phyloP scores from a whole-genome alignment of 1,140 invertebrate species.

The Aplysia californica region DNA sequence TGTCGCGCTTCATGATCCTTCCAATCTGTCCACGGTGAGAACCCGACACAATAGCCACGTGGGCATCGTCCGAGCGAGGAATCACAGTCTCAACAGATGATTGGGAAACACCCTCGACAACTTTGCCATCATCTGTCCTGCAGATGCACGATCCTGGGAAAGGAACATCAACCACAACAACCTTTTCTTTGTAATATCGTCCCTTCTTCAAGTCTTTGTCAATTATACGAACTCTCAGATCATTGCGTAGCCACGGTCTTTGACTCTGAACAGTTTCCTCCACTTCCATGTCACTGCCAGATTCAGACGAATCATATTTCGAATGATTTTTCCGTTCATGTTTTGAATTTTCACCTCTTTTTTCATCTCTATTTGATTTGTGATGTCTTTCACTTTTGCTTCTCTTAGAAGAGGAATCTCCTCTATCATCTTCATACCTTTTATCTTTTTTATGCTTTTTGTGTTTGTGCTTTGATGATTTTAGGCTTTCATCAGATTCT shows the following conservation, averaged over 20 bases:
- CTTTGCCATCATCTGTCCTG: conserved; percentile 64
- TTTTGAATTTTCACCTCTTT: background rate
- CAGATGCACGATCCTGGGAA: conserved; percentile 60
- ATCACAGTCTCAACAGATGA: conserved; percentile 68
- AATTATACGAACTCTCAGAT: conserved; percentile 65
- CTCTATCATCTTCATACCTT: conserved; percentile 33
- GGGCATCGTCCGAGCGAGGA: conserved; percentile 55
- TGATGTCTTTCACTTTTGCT: background rate
- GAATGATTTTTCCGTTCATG: background rate
- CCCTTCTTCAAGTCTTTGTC: conserved; percentile 66
- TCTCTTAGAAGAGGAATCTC: background rate
- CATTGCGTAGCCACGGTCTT: conserved; percentile 60
- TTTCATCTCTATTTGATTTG: background rate
- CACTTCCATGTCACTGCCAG: background rate
- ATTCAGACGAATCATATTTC: too few relatives aligned
- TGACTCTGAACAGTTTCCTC: background rate
- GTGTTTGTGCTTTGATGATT: conserved; percentile 26
- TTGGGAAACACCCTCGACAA: conserved; percentile 62
- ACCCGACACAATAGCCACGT: conserved; percentile 65
- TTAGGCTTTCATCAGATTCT: conserved; percentile 24
- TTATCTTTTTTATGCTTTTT: conserved; percentile 27
- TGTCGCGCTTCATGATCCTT: conserved; percentile 62
- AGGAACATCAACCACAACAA: conserved; percentile 64
- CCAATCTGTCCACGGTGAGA: conserved; percentile 62
- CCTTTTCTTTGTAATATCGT: conserved; percentile 67